These are phyloP conservation scores for Pteropus alecto DNA, from an alignment of 2,113 vertebrate species.

Conservation along the genomic window DNA sequence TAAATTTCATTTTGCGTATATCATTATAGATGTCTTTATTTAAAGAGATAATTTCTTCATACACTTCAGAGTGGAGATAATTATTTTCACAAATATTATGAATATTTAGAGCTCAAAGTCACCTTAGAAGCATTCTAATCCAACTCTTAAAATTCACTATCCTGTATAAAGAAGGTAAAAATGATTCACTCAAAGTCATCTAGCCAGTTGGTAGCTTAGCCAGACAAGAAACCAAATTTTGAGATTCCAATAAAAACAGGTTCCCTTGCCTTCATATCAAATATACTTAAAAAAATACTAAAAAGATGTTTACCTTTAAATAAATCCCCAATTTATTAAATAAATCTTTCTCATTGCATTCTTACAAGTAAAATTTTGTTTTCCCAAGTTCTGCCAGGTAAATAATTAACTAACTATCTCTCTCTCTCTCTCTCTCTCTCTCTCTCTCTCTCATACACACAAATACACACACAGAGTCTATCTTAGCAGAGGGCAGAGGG, in stretches of 20 bases:
- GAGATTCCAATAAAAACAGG: constrained; percentile 17
- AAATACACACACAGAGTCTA: background rate
- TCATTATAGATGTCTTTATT: background rate
- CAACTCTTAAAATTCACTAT: background rate
- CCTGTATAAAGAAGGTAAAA: background rate
- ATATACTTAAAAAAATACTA: background rate
- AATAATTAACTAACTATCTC: background rate
- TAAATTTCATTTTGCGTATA: background rate
- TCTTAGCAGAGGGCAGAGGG: background rate
- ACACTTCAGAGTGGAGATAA: background rate
- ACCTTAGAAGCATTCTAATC: background rate
- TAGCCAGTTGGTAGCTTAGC: background rate
- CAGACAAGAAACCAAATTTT: constrained; percentile 24
- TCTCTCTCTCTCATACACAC: background rate
- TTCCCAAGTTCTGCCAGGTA: background rate
- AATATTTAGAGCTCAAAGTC: constrained; percentile 33
- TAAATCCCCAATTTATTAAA: constrained; percentile 11
- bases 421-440: too few species aligned
- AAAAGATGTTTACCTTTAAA: background rate
- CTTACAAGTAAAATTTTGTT: constrained; percentile 18
- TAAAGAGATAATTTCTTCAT: background rate
- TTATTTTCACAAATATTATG: constrained; percentile 58
- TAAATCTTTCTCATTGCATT: background rate
- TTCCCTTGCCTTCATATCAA: background rate
- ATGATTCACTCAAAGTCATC: background rate